Percentiles rank a stretch among this genome's conserved stretches.
Conservation (phyloP, 2,888 invertebrate genomes). For the Ptilodon capucinus region DNA sequence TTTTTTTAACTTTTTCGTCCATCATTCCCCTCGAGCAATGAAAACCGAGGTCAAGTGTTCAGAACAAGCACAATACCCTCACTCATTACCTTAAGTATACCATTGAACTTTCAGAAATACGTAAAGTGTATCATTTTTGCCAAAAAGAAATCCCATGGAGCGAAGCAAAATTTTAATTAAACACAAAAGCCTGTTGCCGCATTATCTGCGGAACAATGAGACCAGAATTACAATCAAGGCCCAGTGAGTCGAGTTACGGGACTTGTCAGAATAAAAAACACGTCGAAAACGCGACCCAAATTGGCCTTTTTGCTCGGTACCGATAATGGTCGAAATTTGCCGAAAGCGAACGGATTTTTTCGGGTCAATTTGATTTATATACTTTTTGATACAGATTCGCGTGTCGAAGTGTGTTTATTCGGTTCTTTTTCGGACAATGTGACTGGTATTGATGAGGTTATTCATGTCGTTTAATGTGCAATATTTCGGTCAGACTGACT, state of each 20-base stretch:
- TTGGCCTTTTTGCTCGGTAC: slow-evolving; percentile 64
- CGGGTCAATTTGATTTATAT: slow-evolving; percentile 78
- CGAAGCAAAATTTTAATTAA: slow-evolving; percentile 72
- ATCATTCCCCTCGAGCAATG: neutral
- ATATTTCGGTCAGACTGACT: too few relatives aligned
- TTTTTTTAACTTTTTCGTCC: neutral
- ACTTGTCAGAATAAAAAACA: slow-evolving; percentile 49
- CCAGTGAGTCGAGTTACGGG: slow-evolving; percentile 51
- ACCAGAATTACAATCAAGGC: slow-evolving; percentile 64
- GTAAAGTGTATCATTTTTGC: slow-evolving; percentile 37
- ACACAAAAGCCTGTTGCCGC: slow-evolving; percentile 55
- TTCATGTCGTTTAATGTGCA: too few relatives aligned
- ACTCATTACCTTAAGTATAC: slow-evolving; percentile 24
- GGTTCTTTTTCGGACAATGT: neutral
- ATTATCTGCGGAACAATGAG: slow-evolving; percentile 74
- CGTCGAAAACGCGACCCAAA: slow-evolving; percentile 68
- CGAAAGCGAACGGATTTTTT: slow-evolving; percentile 65
- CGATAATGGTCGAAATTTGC: slow-evolving; percentile 74
- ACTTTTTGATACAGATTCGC: slow-evolving; percentile 74
- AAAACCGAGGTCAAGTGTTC: slow-evolving; percentile 24
- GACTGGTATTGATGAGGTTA: neutral
- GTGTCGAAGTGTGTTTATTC: slow-evolving; percentile 28
- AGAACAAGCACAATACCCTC: slow-evolving; percentile 34
- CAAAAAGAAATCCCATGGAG: slow-evolving; percentile 36
- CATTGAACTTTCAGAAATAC: slow-evolving; percentile 37